Evolutionary conservation across 2,888 invertebrate genomes (phyloP).

Genomic region (Hypercompe scribonia): DNA sequence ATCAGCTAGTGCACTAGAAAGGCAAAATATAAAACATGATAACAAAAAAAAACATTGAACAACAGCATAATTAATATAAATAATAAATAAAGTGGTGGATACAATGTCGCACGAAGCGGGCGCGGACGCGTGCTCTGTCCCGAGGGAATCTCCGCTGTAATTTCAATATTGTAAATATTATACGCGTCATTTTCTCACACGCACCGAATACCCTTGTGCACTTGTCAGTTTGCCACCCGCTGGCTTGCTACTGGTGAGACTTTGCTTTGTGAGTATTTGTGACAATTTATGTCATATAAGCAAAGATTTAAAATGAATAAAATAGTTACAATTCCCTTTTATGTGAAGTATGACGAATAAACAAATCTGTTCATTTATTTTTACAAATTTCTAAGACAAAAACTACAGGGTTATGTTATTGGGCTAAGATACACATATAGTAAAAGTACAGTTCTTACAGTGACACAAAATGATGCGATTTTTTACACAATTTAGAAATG

Average conservation of each 20-base stretch:
- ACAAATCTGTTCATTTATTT: background rate
- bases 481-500: no score
- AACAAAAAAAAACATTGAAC: slow-evolving; percentile 64
- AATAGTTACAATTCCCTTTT: background rate
- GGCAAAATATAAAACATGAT: slow-evolving; percentile 40
- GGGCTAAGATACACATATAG: background rate
- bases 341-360: background rate
- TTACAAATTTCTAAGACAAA: background rate
- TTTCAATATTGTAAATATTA: slow-evolving; percentile 80
- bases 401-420: background rate
- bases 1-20: slow-evolving; percentile 29
- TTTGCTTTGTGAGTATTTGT: slow-evolving; percentile 35
- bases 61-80: slow-evolving; percentile 75
- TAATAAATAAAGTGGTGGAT: slow-evolving; percentile 75
- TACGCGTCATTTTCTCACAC: slow-evolving; percentile 79
- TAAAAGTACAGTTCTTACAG: background rate
- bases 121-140: slow-evolving; percentile 62
- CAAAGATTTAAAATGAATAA: background rate
- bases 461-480: no score
- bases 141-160: slow-evolving; percentile 63
- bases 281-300: slow-evolving; percentile 22
- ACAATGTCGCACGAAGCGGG: slow-evolving; percentile 58
- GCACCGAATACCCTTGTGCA: slow-evolving; percentile 54
- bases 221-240: slow-evolving; percentile 59
- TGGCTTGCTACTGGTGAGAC: slow-evolving; percentile 42